Conservation (phyloP, 2,797 vertebrate species). For the Sardinella longiceps region DNA sequence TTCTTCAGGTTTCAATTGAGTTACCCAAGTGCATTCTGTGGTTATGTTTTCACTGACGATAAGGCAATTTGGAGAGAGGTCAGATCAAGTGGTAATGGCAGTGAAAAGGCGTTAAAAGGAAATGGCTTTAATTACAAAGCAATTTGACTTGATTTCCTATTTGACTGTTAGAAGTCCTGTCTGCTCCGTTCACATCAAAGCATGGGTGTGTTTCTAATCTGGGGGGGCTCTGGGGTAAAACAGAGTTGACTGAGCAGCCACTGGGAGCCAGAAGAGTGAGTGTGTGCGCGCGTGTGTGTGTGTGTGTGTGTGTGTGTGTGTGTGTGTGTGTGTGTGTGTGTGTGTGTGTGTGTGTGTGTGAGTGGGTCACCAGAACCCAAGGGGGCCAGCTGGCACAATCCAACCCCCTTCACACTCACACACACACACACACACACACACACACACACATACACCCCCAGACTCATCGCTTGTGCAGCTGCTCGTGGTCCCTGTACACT, state of each 20-base stretch:
- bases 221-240: neutral
- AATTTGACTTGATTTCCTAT: neutral
- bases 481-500: neutral
- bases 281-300: neutral
- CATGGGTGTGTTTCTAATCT: neutral
- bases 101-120: neutral
- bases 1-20: too few species aligned
- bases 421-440: neutral
- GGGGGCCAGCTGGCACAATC: neutral
- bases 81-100: too few species aligned
- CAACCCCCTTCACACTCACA: neutral
- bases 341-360: conserved; percentile 34
- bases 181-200: neutral
- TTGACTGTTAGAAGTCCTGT: neutral
- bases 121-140: too few species aligned
- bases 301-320: neutral
- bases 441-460: neutral
- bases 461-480: neutral
- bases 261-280: conserved; percentile 31
- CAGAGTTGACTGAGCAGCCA: neutral
- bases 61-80: too few species aligned
- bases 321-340: conserved; percentile 36
- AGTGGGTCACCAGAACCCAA: neutral
- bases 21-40: neutral
- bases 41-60: neutral